Evolutionary conservation across 2,888 invertebrate genomes (phyloP).

Genomic region (Pinctada fucata): DNA sequence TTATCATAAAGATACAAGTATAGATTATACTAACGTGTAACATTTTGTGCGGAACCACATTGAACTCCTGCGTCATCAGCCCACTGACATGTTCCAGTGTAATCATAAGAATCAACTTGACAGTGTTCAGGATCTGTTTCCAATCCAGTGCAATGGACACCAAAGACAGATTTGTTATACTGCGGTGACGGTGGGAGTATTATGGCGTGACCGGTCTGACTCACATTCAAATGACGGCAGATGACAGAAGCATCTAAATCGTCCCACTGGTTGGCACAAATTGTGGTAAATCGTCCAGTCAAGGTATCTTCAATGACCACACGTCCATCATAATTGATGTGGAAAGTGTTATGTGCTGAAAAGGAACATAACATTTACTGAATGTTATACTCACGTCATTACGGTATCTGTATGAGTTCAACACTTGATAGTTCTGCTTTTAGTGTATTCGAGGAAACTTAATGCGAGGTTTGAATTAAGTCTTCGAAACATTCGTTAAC

Average conservation of each 20-base stretch:
- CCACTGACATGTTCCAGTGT: slow-evolving; percentile 4
- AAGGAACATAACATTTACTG: too few species aligned
- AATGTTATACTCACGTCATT: too few species aligned
- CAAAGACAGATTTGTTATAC: slow-evolving; percentile 13
- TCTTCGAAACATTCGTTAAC: too few species aligned
- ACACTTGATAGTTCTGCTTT: too few species aligned
- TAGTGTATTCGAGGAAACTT: too few species aligned
- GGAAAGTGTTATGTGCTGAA: neutral
- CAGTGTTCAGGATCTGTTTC: slow-evolving; percentile 12
- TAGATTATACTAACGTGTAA: too few species aligned
- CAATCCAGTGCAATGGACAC: slow-evolving; percentile 11
- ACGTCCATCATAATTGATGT: slow-evolving; percentile 1
- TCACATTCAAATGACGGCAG: slow-evolving; percentile 14
- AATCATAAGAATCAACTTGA: slow-evolving; percentile 5
- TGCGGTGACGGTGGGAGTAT: slow-evolving; percentile 1
- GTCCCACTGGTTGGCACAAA: slow-evolving; percentile 14
- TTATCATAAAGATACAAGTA: too few species aligned
- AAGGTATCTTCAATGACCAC: neutral
- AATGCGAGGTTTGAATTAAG: too few species aligned
- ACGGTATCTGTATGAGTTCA: too few species aligned
- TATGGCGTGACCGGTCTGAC: slow-evolving; percentile 8
- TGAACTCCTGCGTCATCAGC: slow-evolving; percentile 11
- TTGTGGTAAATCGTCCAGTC: neutral
- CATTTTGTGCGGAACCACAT: neutral
- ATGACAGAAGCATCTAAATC: slow-evolving; percentile 19